Evolutionary conservation across 2,888 invertebrate genomes (phyloP).

Genomic region (Acanthoscelides obtectus): DNA sequence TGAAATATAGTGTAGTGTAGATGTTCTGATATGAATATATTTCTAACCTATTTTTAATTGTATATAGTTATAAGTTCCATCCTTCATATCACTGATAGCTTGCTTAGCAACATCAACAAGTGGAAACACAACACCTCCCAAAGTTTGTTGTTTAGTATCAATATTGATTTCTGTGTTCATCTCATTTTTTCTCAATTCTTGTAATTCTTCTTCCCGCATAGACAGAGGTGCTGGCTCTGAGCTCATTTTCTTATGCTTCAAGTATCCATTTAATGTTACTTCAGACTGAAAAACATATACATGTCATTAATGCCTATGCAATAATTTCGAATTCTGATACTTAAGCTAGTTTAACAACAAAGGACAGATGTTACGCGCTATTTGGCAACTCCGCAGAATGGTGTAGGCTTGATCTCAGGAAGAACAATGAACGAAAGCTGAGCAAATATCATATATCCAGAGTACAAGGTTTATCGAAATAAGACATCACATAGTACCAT

Average conservation of each 20-base stretch:
- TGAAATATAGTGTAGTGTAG: too few species aligned
- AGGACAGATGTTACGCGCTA: too few species aligned
- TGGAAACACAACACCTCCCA: conserved; percentile 88
- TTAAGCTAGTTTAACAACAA: too few species aligned
- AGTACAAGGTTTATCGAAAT: too few species aligned
- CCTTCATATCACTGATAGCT: conserved; percentile 68
- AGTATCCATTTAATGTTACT: conserved; percentile 75
- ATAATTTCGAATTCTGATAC: too few species aligned
- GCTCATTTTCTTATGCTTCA: conserved; percentile 69
- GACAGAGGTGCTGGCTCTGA: conserved; percentile 89
- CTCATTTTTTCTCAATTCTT: conserved; percentile 70
- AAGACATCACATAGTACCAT: too few species aligned
- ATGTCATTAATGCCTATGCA: too few species aligned
- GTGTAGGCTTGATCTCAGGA: too few species aligned
- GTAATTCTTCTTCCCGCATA: conserved; percentile 77
- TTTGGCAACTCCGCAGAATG: too few species aligned
- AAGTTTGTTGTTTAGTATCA: conserved; percentile 81
- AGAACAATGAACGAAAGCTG: too few species aligned
- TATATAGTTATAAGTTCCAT: conserved; percentile 79
- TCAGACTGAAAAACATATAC: conserved; percentile 60
- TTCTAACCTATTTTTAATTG: conserved; percentile 75
- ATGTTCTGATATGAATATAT: too few species aligned
- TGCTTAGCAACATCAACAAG: conserved; percentile 74
- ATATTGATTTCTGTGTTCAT: conserved; percentile 68
- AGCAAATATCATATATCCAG: too few species aligned